Percentiles rank a stretch among this genome's conserved stretches.
phyloP scores from a whole-genome alignment of 2,113 vertebrate genomes.

The Menura novaehollandiae region DNA sequence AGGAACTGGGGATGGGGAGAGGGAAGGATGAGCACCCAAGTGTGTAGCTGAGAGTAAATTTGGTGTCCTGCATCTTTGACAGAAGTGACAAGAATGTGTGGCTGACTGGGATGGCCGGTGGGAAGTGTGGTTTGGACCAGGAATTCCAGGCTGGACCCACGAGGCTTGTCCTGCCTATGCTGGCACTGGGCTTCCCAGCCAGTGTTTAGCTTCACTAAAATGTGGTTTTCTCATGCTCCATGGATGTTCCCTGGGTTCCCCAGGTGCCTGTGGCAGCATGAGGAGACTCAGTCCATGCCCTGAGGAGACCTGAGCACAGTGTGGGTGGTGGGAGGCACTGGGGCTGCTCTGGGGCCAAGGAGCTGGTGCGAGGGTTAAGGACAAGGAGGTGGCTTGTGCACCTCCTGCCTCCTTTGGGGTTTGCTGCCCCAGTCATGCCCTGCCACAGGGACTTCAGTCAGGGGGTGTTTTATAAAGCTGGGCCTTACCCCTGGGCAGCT shows the following conservation, averaged over 20 bases:
- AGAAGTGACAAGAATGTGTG: neutral
- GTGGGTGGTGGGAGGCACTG: neutral
- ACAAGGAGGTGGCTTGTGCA: neutral
- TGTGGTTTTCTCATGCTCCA: accelerated
- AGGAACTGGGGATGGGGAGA: neutral
- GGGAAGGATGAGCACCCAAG: neutral
- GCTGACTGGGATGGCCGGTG: neutral
- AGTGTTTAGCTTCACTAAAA: neutral
- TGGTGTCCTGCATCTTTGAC: neutral
- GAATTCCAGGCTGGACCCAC: neutral
- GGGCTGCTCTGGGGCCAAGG: neutral
- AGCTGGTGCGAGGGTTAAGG: neutral
- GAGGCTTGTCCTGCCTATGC: neutral
- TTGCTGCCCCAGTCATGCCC: neutral
- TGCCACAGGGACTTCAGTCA: neutral
- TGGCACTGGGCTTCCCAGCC: neutral
- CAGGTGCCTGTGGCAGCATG: neutral
- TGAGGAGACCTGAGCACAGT: accelerated
- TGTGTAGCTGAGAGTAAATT: neutral
- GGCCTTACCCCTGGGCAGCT: neutral
- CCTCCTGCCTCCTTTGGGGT: neutral
- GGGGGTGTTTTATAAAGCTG: neutral
- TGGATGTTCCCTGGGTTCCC: neutral
- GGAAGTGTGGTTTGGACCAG: neutral
- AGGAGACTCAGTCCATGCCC: neutral